A percentile compares a stretch with the other conserved stretches of the same genome.
phyloP scores from a whole-genome alignment of 2,888 invertebrate genomes.

The Ennomos fuscantarius region DNA sequence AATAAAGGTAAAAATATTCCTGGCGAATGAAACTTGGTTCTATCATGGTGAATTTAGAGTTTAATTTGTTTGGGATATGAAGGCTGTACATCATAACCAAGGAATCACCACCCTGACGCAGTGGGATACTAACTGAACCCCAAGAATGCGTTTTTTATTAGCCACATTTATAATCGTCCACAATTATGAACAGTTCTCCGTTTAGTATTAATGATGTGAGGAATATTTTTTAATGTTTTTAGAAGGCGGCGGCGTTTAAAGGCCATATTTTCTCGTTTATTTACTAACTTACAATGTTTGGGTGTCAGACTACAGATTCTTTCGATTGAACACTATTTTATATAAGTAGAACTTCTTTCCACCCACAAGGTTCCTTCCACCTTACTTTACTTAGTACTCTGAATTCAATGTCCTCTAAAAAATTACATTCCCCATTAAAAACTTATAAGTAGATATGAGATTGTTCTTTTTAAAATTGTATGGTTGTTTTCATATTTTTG shows the following conservation, averaged over 20 bases:
- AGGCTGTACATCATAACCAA: constrained; percentile 56
- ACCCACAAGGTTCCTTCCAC: no score
- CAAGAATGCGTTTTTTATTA: constrained; percentile 75
- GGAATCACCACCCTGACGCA: constrained; percentile 63
- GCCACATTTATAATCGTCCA: constrained; percentile 63
- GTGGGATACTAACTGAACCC: constrained; percentile 65
- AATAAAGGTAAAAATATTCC: background rate
- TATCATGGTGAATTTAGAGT: constrained; percentile 26
- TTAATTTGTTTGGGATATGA: constrained; percentile 25
- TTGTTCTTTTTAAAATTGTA: no score
- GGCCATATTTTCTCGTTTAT: background rate
- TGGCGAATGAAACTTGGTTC: constrained; percentile 24
- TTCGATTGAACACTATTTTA: background rate
- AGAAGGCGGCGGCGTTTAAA: constrained; percentile 41
- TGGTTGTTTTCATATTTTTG: no score
- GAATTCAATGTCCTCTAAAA: no score
- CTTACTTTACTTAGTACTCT: no score
- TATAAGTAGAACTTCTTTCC: no score
- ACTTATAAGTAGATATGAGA: no score
- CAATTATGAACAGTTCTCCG: constrained; percentile 73
- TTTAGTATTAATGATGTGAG: constrained; percentile 73
- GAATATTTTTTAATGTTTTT: constrained; percentile 65
- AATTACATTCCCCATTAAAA: no score
- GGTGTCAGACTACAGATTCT: constrained; percentile 1
- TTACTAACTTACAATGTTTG: constrained; percentile 7